These are phyloP conservation scores for Hormaphis cornu DNA, from an alignment of 1,140 invertebrate species.

Conservation along the genomic window DNA sequence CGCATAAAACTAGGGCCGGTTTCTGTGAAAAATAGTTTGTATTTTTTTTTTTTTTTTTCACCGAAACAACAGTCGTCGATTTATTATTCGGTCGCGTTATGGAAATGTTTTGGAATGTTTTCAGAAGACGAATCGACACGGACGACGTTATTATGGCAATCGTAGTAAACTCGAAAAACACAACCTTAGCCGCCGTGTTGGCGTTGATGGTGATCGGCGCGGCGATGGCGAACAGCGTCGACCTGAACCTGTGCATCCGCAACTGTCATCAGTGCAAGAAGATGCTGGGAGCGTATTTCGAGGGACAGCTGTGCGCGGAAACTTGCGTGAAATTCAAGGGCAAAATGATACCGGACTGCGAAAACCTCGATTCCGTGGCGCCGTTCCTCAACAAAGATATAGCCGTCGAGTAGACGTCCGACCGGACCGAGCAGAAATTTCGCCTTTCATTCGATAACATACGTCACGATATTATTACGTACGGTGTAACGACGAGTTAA, in stretches of 20 bases:
- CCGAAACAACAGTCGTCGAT: no score
- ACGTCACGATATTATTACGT: background rate
- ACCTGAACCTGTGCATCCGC: conserved; percentile 57
- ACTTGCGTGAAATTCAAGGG: conserved; percentile 70
- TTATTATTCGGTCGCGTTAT: no score
- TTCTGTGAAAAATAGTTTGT: no score
- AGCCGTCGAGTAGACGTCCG: background rate
- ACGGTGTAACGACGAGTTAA: no score
- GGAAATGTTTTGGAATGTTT: no score
- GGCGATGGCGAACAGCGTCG: background rate
- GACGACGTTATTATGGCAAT: no score
- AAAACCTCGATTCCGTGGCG: conserved; percentile 66
- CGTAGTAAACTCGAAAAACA: background rate
- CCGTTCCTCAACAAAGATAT: conserved; percentile 60
- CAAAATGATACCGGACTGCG: conserved; percentile 72
- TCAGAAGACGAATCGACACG: background rate
- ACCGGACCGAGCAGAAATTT: no score
- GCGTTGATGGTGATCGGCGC: background rate
- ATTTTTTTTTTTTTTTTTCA: no score
- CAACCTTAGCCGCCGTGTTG: background rate
- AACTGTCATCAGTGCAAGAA: conserved; percentile 82
- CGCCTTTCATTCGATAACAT: no score
- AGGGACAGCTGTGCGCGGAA: conserved; percentile 70
- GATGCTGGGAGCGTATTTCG: conserved; percentile 74
- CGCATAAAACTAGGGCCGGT: no score